A percentile compares a stretch with the other conserved stretches of the same genome.
Evolutionary conservation across 2,888 invertebrate species (phyloP).

Genomic region (Eupithecia dodoneata): DNA sequence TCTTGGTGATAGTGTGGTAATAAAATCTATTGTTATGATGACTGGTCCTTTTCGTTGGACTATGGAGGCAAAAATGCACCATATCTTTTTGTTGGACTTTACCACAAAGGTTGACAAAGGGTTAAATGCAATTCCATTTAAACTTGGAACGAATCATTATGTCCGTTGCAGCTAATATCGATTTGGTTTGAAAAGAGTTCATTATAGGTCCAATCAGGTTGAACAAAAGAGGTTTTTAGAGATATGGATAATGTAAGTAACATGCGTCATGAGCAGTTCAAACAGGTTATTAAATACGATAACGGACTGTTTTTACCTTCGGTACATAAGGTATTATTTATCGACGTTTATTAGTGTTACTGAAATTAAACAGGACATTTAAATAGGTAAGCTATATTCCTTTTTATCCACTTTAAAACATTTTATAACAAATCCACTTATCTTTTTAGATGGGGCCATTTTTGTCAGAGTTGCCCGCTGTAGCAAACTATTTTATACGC

Average conservation of each 20-base stretch:
- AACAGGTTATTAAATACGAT: no score
- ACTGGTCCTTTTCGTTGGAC: constrained; percentile 24
- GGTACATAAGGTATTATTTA: no score
- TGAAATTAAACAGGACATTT: no score
- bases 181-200: constrained; percentile 39
- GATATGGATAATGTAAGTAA: neutral
- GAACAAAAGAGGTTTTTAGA: constrained; percentile 6
- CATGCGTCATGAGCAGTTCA: neutral
- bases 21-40: constrained; percentile 70
- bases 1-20: constrained; percentile 76
- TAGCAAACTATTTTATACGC: no score
- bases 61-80: neutral
- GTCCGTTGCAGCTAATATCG: constrained; percentile 48
- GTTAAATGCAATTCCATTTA: constrained; percentile 34
- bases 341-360: no score
- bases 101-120: constrained; percentile 43
- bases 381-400: no score
- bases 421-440: no score
- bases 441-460: no score
- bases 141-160: constrained; percentile 24
- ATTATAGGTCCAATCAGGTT: constrained; percentile 16
- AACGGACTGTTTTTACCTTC: no score
- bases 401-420: no score
- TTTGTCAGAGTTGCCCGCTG: no score
- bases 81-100: constrained; percentile 28